These are phyloP conservation scores for Galeopsomyia nigrocyanea DNA, from an alignment of 2,888 invertebrate genomes.

Conservation along the genomic window DNA sequence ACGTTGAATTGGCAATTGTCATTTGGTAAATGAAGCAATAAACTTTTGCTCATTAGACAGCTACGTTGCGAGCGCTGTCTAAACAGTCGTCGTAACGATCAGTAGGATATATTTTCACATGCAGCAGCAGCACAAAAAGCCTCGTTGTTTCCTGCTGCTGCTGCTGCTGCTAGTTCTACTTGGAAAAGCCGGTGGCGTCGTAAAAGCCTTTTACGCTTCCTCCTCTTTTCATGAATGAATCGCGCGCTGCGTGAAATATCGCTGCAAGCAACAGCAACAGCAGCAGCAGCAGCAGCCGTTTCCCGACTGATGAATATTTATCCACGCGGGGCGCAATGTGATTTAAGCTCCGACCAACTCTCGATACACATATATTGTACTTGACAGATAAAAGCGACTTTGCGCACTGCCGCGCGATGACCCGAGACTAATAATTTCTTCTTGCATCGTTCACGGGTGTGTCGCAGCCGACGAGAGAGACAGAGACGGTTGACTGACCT, in stretches of 20 bases:
- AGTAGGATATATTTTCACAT: background rate
- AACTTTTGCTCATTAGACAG: slow-evolving; percentile 1
- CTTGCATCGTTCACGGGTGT: too few relatives aligned
- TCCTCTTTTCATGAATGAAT: slow-evolving; percentile 4
- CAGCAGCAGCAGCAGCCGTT: too few relatives aligned
- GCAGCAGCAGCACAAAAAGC: background rate
- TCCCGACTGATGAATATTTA: slow-evolving; percentile 22
- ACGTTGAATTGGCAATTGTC: too few relatives aligned
- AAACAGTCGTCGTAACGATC: background rate
- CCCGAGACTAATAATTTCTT: background rate
- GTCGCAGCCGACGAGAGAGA: too few relatives aligned
- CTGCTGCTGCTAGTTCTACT: too few relatives aligned
- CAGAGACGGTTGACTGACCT: slow-evolving; percentile 5
- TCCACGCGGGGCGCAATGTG: slow-evolving; percentile 14
- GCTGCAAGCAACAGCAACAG: too few relatives aligned
- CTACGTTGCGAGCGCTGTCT: too few relatives aligned
- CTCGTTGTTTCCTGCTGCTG: background rate
- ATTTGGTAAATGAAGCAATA: too few relatives aligned
- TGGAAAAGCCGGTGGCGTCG: too few relatives aligned
- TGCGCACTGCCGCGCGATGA: background rate
- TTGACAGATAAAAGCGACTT: slow-evolving; percentile 6
- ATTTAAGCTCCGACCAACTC: slow-evolving; percentile 16
- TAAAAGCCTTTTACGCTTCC: too few relatives aligned
- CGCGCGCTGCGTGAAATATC: background rate
- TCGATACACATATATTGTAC: background rate